Conservation (phyloP, 1,140 invertebrate species). For the Apolygus lucorum region DNA sequence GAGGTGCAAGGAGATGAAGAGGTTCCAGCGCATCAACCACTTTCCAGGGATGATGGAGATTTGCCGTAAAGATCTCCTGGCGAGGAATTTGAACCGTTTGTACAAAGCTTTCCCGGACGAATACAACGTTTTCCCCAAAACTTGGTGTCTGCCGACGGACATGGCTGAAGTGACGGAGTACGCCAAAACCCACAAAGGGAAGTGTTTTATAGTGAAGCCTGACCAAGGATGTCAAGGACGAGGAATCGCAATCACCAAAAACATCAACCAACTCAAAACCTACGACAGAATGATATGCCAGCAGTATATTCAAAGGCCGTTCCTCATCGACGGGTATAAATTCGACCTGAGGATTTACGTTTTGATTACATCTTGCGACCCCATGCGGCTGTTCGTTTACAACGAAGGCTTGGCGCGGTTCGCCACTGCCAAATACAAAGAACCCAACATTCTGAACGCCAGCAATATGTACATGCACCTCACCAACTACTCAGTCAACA, state of each 20-base stretch:
- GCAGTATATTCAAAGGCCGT: conserved; percentile 60
- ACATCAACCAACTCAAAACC: conserved; percentile 56
- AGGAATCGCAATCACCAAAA: conserved; percentile 75
- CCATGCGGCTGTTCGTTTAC: conserved; percentile 85
- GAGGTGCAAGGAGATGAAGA: conserved; percentile 77
- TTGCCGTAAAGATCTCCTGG: conserved; percentile 76
- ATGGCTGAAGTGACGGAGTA: conserved; percentile 51
- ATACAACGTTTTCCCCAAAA: conserved; percentile 85
- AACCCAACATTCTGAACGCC: conserved; percentile 67
- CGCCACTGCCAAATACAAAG: conserved; percentile 73
- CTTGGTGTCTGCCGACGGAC: conserved; percentile 88
- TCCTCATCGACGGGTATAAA: conserved; percentile 91
- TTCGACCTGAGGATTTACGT: conserved; percentile 94
- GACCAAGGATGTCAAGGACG: conserved; percentile 77
- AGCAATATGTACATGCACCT: conserved; percentile 90
- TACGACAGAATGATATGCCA: conserved; percentile 80
- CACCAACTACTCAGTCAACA: conserved; percentile 95
- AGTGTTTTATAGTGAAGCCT: conserved; percentile 81
- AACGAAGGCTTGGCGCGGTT: conserved; percentile 92
- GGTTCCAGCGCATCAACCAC: conserved; percentile 68
- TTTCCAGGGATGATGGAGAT: conserved; percentile 89
- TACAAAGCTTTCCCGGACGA: conserved; percentile 73
- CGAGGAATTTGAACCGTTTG: conserved; percentile 79
- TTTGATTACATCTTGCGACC: conserved; percentile 88
- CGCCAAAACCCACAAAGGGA: conserved; percentile 54